Conservation (phyloP, 2,113 vertebrate species). For the Motacilla alba region DNA sequence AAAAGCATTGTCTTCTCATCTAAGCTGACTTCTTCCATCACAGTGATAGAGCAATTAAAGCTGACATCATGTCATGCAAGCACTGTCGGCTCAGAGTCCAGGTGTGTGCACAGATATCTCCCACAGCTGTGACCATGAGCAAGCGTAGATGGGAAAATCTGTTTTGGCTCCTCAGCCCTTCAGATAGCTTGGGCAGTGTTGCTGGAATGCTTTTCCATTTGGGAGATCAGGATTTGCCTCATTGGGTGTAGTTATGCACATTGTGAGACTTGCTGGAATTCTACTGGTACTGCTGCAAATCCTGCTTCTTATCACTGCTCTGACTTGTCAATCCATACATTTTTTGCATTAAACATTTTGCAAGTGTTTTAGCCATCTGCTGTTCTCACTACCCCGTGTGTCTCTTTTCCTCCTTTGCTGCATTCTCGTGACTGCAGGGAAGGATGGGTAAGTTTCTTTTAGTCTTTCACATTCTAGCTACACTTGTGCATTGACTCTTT, state of each 20-base stretch:
- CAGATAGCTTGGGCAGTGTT: not conserved
- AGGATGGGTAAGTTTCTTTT: constrained; percentile 68
- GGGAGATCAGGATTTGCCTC: not conserved
- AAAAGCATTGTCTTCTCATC: not conserved
- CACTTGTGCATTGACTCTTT: not conserved
- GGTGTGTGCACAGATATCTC: not conserved
- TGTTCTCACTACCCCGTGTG: not conserved
- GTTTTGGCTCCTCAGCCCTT: not conserved
- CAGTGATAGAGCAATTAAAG: not conserved
- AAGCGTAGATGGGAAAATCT: not conserved
- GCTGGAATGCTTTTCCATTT: not conserved
- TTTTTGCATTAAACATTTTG: not conserved
- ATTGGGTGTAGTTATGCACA: not conserved
- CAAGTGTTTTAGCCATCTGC: not conserved
- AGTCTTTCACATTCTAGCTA: not conserved
- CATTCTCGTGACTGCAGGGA: constrained; percentile 35
- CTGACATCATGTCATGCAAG: not conserved
- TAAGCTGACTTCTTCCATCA: not conserved
- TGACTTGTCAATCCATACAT: not conserved
- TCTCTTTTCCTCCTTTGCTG: not conserved
- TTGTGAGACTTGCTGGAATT: not conserved
- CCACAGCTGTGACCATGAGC: not conserved
- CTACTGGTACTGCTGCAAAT: not conserved
- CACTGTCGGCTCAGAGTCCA: not conserved
- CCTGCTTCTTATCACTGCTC: not conserved